phyloP scores from a whole-genome alignment of 2,113 vertebrate genomes.

The Felis chaus region DNA sequence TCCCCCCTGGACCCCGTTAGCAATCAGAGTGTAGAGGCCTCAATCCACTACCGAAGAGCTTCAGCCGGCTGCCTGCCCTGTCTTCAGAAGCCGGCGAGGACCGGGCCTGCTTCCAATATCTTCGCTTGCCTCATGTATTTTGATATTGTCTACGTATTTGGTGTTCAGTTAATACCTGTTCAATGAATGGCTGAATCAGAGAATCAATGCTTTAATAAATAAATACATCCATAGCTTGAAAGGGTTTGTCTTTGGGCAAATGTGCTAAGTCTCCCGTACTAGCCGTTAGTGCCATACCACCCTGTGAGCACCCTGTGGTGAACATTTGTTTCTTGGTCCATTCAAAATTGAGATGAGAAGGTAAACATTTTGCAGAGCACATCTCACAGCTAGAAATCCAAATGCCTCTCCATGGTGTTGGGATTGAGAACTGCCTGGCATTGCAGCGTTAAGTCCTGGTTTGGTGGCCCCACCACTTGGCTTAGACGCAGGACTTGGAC shows the following conservation, averaged over 20 bases:
- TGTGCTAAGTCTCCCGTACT: background rate
- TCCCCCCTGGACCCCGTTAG: background rate
- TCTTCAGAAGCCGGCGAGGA: background rate
- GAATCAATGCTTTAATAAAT: slow-evolving; percentile 21
- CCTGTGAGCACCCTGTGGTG: background rate
- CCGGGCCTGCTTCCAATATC: background rate
- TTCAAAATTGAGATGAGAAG: background rate
- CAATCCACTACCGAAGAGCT: background rate
- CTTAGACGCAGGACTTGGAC: background rate
- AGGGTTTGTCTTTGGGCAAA: background rate
- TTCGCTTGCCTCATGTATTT: background rate
- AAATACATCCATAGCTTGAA: background rate
- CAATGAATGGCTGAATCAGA: background rate
- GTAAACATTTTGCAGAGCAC: background rate
- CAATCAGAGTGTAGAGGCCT: background rate
- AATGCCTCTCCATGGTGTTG: background rate
- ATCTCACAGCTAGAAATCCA: background rate
- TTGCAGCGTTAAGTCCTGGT: background rate
- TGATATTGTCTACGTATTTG: background rate
- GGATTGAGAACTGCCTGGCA: fast-evolving
- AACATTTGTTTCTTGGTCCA: background rate
- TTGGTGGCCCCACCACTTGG: background rate
- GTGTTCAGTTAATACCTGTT: background rate
- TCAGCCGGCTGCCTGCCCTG: background rate
- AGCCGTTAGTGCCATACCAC: background rate